Evolutionary conservation across 2,797 vertebrate genomes (phyloP), one percentile per base, ranked within the genome.

Genomic region (Acropternis orthonyx): DNA sequence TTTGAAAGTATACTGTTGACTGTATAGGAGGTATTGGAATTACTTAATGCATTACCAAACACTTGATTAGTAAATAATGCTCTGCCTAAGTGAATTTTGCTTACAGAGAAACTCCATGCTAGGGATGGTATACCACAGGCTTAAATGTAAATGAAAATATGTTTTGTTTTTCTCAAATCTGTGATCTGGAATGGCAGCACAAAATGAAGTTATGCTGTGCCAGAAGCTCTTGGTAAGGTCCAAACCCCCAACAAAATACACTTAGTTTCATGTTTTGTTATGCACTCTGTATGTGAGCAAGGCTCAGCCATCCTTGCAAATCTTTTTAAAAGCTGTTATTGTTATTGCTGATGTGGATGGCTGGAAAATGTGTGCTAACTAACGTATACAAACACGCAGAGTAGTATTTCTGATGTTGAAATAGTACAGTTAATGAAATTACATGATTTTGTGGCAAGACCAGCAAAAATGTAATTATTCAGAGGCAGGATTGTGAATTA

Each of bases 151-250:
- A 54, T 49, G 61, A 65, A 39, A 93, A 77, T 0, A 0, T 39
- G 10, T 55, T 81, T 91, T 85, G 56, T 49, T 39, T 95, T 95
- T 65, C n/a, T 72, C 48, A 72, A 54, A 78, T 92, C 72, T 94
- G 43, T 84, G 51, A 51, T 78, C 65, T 87, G 56, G 59, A 74
- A 36, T 56, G 56, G 55, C 72, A 80, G 21, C 39, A n/a, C 4
- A 36, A 52, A 80, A 82, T 37, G 32, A 34, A 89, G 48, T 69
- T 84, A 30, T 2, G 6, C 43, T 83, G 11, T 93, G 41, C 66
- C 67, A 82, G 48, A 88, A 87, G 20, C 17, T 89, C 32, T 74
- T 94, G 13, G 39, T 79, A 86, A 93, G 88, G 74, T 74, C 39
- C 28, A 15, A 39, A 58, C 0, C 13, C 23, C 24, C 22, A 2